Conservation (phyloP, 2,888 invertebrate genomes). For the Drosophila rubida region DNA sequence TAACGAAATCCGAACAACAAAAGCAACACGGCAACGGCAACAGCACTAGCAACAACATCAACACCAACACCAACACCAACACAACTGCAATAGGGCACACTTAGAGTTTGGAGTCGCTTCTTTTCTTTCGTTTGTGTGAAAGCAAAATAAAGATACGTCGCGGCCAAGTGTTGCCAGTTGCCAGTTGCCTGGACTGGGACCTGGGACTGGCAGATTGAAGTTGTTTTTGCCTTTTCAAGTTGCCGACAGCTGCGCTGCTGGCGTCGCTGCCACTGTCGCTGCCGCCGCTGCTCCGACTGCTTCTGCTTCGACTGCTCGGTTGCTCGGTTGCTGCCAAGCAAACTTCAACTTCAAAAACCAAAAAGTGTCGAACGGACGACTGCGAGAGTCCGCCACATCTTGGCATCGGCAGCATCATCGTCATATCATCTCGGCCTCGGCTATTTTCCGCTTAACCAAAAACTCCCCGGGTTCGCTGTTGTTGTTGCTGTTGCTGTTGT, state of each 20-base stretch:
- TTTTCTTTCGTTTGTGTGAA: constrained; percentile 61
- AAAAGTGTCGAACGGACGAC: constrained; percentile 71
- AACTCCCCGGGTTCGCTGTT: constrained; percentile 58
- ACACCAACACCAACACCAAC: constrained; percentile 28
- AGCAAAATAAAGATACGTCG: constrained; percentile 79
- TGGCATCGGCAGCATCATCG: constrained; percentile 66
- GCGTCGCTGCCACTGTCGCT: constrained; percentile 51
- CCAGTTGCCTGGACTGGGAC: constrained; percentile 53
- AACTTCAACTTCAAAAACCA: constrained; percentile 71
- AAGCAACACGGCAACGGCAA: constrained; percentile 21
- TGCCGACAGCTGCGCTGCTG: constrained; percentile 71
- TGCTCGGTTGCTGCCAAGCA: constrained; percentile 59
- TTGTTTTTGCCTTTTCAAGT: constrained; percentile 69
- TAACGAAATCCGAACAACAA: constrained; percentile 61
- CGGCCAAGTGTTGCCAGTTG: constrained; percentile 69
- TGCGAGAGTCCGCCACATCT: constrained; percentile 48
- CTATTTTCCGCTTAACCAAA: constrained; percentile 78
- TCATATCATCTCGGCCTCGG: constrained; percentile 62
- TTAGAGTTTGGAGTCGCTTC: constrained; percentile 39
- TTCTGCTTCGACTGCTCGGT: constrained; percentile 27
- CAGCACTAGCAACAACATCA: constrained; percentile 20
- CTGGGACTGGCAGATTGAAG: constrained; percentile 64
- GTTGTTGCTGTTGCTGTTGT: constrained; percentile 26
- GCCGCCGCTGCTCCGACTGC: too few relatives aligned
- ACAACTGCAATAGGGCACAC: constrained; percentile 58